A percentile compares a stretch with the other conserved stretches of the same genome.
Conservation (phyloP, 2,888 invertebrate genomes). For the Tanytarsus gracilentus region DNA sequence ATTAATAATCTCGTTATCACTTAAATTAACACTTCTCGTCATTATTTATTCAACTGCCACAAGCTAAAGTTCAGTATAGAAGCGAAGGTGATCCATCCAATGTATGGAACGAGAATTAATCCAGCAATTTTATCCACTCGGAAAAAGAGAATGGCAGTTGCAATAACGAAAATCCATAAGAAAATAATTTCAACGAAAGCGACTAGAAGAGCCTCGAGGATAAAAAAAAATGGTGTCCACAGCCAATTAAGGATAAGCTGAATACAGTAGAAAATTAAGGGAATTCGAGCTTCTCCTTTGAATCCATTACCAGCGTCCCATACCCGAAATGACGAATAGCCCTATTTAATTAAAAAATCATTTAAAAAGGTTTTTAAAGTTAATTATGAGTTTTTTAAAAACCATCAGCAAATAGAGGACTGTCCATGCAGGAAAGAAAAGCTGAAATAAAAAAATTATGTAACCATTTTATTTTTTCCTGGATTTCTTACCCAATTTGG, state of each 20-base stretch:
- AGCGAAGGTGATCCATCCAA: slow-evolving; percentile 17
- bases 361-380: too few species aligned
- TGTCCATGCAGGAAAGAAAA: slow-evolving; percentile 18
- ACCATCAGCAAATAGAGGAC: background rate
- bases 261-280: slow-evolving; percentile 1
- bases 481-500: slow-evolving; percentile 17
- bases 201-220: background rate
- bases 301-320: slow-evolving; percentile 6
- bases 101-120: slow-evolving; percentile 1
- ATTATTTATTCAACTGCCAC: slow-evolving; percentile 1
- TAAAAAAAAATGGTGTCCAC: slow-evolving; percentile 22
- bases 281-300: background rate
- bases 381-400: too few species aligned
- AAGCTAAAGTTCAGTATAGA: background rate
- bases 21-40: too few species aligned
- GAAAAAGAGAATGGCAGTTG: slow-evolving; percentile 1
- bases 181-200: slow-evolving; percentile 9
- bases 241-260: slow-evolving; percentile 18
- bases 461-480: background rate
- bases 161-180: background rate
- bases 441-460: background rate
- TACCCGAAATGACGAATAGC: slow-evolving; percentile 3
- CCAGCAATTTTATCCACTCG: slow-evolving; percentile 8
- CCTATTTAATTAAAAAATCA: too few species aligned
- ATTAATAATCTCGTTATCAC: background rate